Percentiles rank a stretch among this genome's conserved stretches.
These are phyloP conservation scores for Apoda limacodes DNA, from an alignment of 2,888 invertebrate genomes.

Conservation along the genomic window DNA sequence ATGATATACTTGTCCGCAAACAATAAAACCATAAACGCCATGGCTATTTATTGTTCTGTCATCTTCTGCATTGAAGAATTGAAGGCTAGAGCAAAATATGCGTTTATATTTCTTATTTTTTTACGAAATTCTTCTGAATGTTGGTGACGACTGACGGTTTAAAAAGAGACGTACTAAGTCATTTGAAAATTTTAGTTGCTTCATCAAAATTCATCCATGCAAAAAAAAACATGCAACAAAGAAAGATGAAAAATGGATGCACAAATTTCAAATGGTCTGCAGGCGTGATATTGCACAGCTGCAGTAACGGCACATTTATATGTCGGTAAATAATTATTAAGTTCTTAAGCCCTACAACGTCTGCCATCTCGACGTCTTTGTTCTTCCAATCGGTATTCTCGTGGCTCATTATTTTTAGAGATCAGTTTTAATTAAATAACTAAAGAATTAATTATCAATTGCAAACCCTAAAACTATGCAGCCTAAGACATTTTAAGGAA, in stretches of 20 bases:
- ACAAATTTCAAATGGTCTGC: constrained; percentile 14
- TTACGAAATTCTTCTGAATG: constrained; percentile 14
- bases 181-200: constrained; percentile 16
- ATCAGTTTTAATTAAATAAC: no score
- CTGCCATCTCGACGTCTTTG: constrained; percentile 13
- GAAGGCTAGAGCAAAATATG: constrained; percentile 17
- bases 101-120: constrained; percentile 16
- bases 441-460: no score
- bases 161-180: constrained; percentile 13
- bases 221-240: constrained; percentile 15
- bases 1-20: constrained; percentile 18
- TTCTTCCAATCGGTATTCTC: constrained; percentile 9
- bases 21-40: constrained; percentile 17
- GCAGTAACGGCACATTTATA: constrained; percentile 17
- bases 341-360: constrained; percentile 12
- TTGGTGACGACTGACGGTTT: constrained; percentile 11
- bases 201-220: constrained; percentile 16
- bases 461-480: no score
- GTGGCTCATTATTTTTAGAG: constrained; percentile 5
- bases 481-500: no score
- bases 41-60: constrained; percentile 15
- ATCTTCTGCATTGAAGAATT: constrained; percentile 15
- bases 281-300: constrained; percentile 15
- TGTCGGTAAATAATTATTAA: constrained; percentile 13
- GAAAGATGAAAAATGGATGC: constrained; percentile 16